Evolutionary conservation across 53 echinoderm and acorn worm genomes (phyloP).

Genomic region (Echinometra lucunter): DNA sequence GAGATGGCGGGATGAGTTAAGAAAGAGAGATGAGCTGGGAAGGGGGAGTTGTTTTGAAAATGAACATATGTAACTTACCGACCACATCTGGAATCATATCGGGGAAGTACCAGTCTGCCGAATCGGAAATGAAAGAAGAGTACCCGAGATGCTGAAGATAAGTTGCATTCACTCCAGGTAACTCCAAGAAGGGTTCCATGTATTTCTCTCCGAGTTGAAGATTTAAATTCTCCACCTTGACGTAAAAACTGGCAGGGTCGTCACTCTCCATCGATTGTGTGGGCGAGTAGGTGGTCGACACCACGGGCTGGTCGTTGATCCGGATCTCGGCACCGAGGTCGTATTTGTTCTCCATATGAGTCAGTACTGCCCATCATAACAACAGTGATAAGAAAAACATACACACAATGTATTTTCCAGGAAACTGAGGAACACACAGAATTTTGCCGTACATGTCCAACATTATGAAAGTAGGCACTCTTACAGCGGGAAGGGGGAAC

Average conservation of each 20-base stretch:
- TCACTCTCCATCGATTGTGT: neutral
- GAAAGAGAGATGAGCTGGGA: no score
- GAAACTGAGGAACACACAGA: no score
- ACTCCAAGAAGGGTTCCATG: slow-evolving; percentile 7
- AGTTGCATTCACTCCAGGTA: slow-evolving; percentile 10
- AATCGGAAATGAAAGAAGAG: slow-evolving; percentile 46
- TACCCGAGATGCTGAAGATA: slow-evolving; percentile 6
- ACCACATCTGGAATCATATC: slow-evolving; percentile 46
- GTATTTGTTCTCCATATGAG: neutral
- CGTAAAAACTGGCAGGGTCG: neutral
- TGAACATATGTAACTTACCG: neutral
- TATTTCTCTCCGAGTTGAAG: slow-evolving; percentile 51
- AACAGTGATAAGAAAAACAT: no score
- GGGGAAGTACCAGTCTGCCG: slow-evolving; percentile 52
- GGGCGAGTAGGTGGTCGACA: slow-evolving; percentile 17
- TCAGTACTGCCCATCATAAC: neutral
- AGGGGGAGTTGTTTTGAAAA: no score
- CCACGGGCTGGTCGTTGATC: neutral
- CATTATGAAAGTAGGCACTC: no score
- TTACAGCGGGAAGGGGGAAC: no score
- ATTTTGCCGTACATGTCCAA: no score
- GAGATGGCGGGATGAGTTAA: no score
- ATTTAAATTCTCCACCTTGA: neutral
- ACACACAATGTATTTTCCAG: no score
- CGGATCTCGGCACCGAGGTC: slow-evolving; percentile 41